phyloP scores from a whole-genome alignment of 2,113 vertebrate species.

The Equus przewalskii region DNA sequence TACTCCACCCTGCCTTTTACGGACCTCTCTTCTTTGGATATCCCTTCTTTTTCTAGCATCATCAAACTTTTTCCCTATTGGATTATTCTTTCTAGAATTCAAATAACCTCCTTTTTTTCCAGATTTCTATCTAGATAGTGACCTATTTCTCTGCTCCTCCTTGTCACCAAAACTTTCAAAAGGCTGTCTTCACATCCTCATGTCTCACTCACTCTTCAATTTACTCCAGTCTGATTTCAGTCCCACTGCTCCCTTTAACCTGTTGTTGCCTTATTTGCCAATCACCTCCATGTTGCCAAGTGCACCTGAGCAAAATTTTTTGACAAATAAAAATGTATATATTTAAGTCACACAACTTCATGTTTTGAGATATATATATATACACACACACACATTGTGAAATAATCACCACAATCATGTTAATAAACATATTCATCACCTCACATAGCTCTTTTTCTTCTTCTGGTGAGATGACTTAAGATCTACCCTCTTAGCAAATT shows the following conservation, averaged over 20 bases:
- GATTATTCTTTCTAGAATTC: neutral
- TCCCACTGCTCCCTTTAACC: neutral
- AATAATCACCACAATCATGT: neutral
- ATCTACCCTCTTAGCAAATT: neutral
- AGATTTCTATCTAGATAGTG: neutral
- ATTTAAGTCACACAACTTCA: neutral
- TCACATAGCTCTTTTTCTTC: neutral
- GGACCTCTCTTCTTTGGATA: neutral
- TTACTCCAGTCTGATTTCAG: neutral
- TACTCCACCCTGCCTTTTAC: neutral
- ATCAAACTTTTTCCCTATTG: neutral
- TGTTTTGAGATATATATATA: neutral
- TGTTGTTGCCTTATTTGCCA: neutral
- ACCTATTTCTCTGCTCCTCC: neutral
- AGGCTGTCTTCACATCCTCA: neutral
- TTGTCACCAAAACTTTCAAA: neutral
- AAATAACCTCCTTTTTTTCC: neutral
- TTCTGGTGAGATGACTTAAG: neutral
- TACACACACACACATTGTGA: neutral
- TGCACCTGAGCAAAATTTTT: neutral
- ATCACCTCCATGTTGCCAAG: neutral
- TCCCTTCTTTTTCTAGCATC: neutral
- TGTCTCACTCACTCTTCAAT: neutral
- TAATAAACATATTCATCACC: neutral
- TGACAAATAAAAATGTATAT: neutral